These are phyloP conservation scores for Nerophis ophidion DNA, from an alignment of 2,113 vertebrate species.

Conservation along the genomic window DNA sequence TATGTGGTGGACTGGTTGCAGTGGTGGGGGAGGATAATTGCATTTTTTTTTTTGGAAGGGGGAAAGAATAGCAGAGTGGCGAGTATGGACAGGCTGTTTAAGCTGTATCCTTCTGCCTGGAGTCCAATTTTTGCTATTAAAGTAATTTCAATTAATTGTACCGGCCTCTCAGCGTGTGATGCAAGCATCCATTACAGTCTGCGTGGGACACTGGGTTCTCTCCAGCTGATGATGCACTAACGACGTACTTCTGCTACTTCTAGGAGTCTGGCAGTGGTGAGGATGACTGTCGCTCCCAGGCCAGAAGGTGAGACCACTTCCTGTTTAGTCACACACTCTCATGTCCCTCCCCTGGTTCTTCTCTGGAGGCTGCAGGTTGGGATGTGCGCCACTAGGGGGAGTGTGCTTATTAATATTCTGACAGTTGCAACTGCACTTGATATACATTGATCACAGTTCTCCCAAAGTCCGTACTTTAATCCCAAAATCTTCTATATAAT, in stretches of 20 bases:
- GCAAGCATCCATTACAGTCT: slow-evolving; percentile 3
- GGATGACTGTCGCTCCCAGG: slow-evolving; percentile 88
- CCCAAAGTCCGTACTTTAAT: too few species aligned
- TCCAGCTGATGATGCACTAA: slow-evolving; percentile 7
- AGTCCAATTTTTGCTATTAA: background rate
- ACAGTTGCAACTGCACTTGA: background rate
- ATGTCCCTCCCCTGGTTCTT: slow-evolving; percentile 15
- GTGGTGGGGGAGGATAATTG: slow-evolving; percentile 46
- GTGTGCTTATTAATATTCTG: slow-evolving; percentile 25
- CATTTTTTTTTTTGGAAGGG: slow-evolving; percentile 21
- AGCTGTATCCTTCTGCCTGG: slow-evolving; percentile 30
- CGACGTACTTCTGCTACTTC: background rate
- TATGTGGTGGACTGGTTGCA: slow-evolving; percentile 23
- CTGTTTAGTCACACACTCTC: slow-evolving; percentile 14
- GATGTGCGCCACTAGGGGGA: slow-evolving; percentile 49
- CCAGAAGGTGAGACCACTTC: slow-evolving; percentile 80
- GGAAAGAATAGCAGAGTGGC: slow-evolving; percentile 4
- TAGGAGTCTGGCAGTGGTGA: slow-evolving; percentile 94
- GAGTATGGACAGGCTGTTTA: slow-evolving; percentile 19
- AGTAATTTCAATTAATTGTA: slow-evolving; percentile 20
- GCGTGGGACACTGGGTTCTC: slow-evolving; percentile 4
- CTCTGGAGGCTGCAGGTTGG: background rate
- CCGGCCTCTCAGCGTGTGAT: slow-evolving; percentile 15
- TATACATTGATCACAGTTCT: background rate
- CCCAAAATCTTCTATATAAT: background rate